These are phyloP conservation scores for Emmelina monodactyla DNA, from an alignment of 2,888 invertebrate genomes.

Conservation along the genomic window DNA sequence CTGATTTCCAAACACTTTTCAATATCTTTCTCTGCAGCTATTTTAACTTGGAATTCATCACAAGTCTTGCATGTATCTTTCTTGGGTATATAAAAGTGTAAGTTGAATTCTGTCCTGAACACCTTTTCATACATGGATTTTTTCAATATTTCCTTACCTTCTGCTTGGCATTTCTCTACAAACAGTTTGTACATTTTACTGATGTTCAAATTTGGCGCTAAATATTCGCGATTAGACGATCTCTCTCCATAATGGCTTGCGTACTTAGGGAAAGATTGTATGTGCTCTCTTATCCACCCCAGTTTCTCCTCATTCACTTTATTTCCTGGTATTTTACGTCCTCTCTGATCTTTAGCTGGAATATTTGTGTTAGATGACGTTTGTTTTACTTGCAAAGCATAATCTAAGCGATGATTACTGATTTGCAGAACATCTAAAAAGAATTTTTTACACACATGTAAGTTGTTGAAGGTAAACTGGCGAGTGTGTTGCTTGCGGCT, in stretches of 20 bases:
- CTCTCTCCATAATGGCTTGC: neutral
- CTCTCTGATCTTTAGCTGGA: conserved; percentile 1
- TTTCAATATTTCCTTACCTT: conserved; percentile 6
- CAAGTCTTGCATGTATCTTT: conserved; percentile 6
- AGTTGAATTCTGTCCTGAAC: conserved; percentile 5
- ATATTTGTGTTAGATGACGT: neutral
- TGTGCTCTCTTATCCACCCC: neutral
- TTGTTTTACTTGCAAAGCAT: conserved; percentile 2
- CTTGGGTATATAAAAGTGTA: conserved; percentile 6
- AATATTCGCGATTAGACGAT: conserved; percentile 1
- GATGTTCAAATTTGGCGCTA: neutral
- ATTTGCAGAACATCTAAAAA: conserved; percentile 4
- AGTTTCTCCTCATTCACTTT: neutral
- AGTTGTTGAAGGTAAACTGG: neutral
- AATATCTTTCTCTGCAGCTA: conserved; percentile 3
- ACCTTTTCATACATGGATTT: conserved; percentile 2
- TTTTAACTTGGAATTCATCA: conserved; percentile 3
- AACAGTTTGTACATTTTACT: conserved; percentile 2
- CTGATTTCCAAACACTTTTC: conserved; percentile 5
- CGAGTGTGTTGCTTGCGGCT: neutral
- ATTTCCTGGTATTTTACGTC: conserved; percentile 1
- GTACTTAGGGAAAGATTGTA: neutral
- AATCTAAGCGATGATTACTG: conserved; percentile 1
- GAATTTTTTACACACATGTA: conserved; percentile 1
- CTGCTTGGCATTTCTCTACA: conserved; percentile 5